These are phyloP conservation scores for Megaustenia siamemsis DNA, from an alignment of 2,888 invertebrate species.

Conservation along the genomic window DNA sequence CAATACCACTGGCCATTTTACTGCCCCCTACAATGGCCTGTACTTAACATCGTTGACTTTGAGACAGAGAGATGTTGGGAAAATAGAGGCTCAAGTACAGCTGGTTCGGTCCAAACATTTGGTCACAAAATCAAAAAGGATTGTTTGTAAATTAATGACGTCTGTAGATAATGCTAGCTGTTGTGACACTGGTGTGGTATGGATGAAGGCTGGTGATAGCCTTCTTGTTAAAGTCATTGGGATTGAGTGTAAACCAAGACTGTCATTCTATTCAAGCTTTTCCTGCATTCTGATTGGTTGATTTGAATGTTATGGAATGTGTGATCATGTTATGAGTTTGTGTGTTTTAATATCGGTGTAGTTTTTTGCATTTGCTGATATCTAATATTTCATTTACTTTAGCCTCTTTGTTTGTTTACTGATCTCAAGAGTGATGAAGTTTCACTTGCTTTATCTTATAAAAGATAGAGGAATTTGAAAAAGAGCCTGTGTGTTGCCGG, in stretches of 20 bases:
- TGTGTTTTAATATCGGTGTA: too few relatives aligned
- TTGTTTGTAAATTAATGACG: neutral
- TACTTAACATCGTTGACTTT: constrained; percentile 3
- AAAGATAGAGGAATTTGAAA: too few relatives aligned
- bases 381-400: too few relatives aligned
- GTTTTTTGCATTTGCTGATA: too few relatives aligned
- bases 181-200: neutral
- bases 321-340: too few relatives aligned
- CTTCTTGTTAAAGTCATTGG: neutral
- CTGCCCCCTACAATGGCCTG: neutral
- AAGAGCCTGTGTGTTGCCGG: too few relatives aligned
- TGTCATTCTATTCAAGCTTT: constrained; percentile 16
- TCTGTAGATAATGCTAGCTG: neutral
- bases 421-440: too few relatives aligned
- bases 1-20: neutral
- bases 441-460: too few relatives aligned
- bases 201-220: neutral
- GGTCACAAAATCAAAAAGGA: neutral
- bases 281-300: constrained; percentile 2
- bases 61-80: constrained; percentile 7
- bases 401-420: too few relatives aligned
- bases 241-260: neutral
- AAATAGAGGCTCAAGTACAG: neutral
- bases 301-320: neutral
- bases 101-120: neutral